A percentile compares a stretch with the other conserved stretches of the same genome.
phyloP scores from a whole-genome alignment of 2,113 vertebrate species.

The Salvelinus sp. region DNA sequence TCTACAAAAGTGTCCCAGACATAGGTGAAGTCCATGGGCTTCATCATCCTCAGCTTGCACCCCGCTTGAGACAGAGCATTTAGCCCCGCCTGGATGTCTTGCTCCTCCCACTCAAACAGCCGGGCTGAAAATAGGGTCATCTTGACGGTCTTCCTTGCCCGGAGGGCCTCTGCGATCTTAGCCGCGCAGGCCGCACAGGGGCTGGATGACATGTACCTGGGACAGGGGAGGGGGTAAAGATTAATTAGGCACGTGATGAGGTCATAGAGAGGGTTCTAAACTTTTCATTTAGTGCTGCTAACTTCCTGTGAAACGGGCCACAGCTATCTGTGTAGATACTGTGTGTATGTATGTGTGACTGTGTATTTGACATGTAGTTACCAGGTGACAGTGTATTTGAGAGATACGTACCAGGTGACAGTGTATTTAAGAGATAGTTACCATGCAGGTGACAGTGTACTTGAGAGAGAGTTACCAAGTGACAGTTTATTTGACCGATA shows the following conservation, averaged over 20 bases:
- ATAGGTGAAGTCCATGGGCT: constrained; percentile 91
- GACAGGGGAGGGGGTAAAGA: constrained; percentile 29
- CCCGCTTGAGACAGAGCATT: constrained; percentile 79
- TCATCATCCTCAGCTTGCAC: constrained; percentile 91
- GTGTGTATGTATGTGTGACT: background rate
- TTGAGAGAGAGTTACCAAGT: background rate
- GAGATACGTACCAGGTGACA: background rate
- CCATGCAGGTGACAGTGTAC: too few species aligned
- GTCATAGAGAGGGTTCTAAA: too few species aligned
- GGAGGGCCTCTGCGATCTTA: constrained; percentile 76
- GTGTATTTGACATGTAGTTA: constrained; percentile 40
- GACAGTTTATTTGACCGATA: too few species aligned
- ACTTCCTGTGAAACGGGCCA: too few species aligned
- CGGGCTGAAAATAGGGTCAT: constrained; percentile 83
- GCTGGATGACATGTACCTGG: constrained; percentile 93
- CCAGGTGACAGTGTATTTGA: constrained; percentile 83
- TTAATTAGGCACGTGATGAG: too few species aligned
- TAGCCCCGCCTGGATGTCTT: constrained; percentile 82
- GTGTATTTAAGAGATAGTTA: background rate
- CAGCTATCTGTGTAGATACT: too few species aligned
- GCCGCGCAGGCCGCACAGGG: constrained; percentile 83
- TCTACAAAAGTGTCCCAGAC: constrained; percentile 95
- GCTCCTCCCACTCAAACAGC: constrained; percentile 92
- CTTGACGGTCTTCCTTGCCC: constrained; percentile 74
- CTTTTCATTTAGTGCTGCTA: too few species aligned